Conservation (phyloP, 2,888 invertebrate genomes). For the Plagodis dolabraria region DNA sequence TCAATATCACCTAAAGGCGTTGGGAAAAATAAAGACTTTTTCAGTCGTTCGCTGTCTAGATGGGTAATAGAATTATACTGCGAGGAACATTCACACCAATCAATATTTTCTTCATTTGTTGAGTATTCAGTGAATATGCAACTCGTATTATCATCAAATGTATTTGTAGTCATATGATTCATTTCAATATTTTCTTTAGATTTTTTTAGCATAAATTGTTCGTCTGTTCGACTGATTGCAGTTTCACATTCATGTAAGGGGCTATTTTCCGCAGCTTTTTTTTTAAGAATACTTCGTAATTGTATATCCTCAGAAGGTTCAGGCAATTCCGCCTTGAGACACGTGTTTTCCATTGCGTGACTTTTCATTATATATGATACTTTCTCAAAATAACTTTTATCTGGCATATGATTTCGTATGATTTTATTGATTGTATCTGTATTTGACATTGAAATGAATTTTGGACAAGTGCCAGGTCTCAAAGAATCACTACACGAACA, state of each 20-base stretch:
- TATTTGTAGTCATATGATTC: slow-evolving; percentile 43
- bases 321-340: slow-evolving; percentile 13
- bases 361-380: slow-evolving; percentile 60
- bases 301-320: slow-evolving; percentile 7
- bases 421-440: slow-evolving; percentile 49
- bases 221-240: slow-evolving; percentile 36
- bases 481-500: slow-evolving; percentile 58
- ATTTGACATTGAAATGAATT: slow-evolving; percentile 50
- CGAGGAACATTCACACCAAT: slow-evolving; percentile 45
- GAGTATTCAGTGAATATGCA: slow-evolving; percentile 35
- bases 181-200: slow-evolving; percentile 41
- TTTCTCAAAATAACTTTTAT: slow-evolving; percentile 41
- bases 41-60: slow-evolving; percentile 39
- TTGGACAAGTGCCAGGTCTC: slow-evolving; percentile 59
- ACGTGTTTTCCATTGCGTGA: slow-evolving; percentile 30
- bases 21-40: slow-evolving; percentile 50
- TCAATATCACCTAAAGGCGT: slow-evolving; percentile 33
- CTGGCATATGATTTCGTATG: slow-evolving; percentile 49
- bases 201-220: slow-evolving; percentile 49
- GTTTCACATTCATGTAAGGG: slow-evolving; percentile 32
- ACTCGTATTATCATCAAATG: slow-evolving; percentile 41
- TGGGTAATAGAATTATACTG: slow-evolving; percentile 29
- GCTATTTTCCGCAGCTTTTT: slow-evolving; percentile 14
- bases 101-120: slow-evolving; percentile 35
- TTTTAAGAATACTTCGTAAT: slow-evolving; percentile 20